Base-by-base conservation (phyloP, 2,888 invertebrate genomes). In the Ophioninae sp. region DNA sequence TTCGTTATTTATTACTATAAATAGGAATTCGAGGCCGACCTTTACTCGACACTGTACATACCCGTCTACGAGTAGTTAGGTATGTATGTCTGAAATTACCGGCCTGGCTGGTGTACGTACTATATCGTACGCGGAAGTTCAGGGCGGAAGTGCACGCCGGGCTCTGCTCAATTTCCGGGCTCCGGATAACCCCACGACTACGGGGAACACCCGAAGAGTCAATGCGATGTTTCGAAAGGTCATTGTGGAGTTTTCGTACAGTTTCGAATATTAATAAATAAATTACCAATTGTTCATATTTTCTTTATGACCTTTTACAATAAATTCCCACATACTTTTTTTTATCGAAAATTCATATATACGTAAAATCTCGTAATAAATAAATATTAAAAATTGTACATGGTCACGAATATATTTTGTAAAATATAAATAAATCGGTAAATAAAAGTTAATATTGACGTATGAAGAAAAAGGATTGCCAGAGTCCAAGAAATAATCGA, bases 91-190 rank as follows among this genome's bases (percentile, higher is more conserved):
- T 20, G 20, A 59, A 37, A 37, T 6, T 17, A 23, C 20, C 17
- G n/a, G 56, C 17, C 79, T 86, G 87, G 87, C 84, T 88, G 87
- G 41, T 68, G 89, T 87, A 89, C 90, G 8, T 44, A 44, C 44
- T 44, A 44, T 44, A 44, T 44, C 90, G 89, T 89, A 89, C 84
- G 87, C 90, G 91, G 89, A 89, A 90, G 89, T 86, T 85, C 72
- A 59, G 68, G 75, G 70, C 87, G 87, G 89, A 89, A 89, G 87
- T 44, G 13, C 88, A 84, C 86, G 85, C 86, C 87, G 82, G 86
- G 83, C 88, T 89, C 88, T 87, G 88, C 87, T 89, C 89, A 88
- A 88, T 90, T 89, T 90, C 88, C 90, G 89, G 88, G 64, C 7
- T 20, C 7, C 44, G 44, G 44, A 56, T 50, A 56, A 30, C 56